Base-by-base conservation (phyloP, 2,888 invertebrate genomes). In the Andricus quercusramuli region DNA sequence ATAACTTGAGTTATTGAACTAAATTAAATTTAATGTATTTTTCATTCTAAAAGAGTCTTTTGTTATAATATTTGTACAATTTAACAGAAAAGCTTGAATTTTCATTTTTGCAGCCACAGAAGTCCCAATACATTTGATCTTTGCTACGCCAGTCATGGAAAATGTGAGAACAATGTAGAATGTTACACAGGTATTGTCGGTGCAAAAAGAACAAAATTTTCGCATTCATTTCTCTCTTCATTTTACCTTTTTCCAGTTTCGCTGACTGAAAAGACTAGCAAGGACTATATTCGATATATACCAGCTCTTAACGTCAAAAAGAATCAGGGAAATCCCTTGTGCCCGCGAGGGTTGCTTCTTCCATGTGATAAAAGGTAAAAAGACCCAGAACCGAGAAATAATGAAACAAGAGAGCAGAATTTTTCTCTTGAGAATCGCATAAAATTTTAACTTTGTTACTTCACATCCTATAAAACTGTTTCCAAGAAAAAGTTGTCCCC, bases 151-250 rank as follows among this genome's bases (percentile, higher is more conserved):
- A 44, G 32, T 74, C 64, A n/a, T 29, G 37, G 11, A 51, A 70
- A 51, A 65, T 41, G 25, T 74, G 29, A 44, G 47, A 47, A 32
- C 56, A 41, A 15, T 29, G 70, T 74, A 29, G 51, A 47, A 62
- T 74, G 25, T 65, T 64, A 47, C 32, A 70, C 32, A 9, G 44
- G 5, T 51, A 70, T 70, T 11, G 51, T 56, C 20, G 13, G 32
- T 56, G n/a, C 56, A 51, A 70, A 70, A 51, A 56, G n/a, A 51
- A 25, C n/a, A 70, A 70, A 51, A 70, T 56, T 70, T 70, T 70
- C 65, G 65, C 74, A 79, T 77, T 41, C 37, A 65, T 67, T 78
- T 81, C 51, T 79, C 47, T 37, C 22, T 82, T 68, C 66, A 59
- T 78, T 68, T 78, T 77, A 32, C 65, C 56, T 68, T 67, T 37